phyloP scores from a whole-genome alignment of 2,888 invertebrate species.

The Morinoia aosen region DNA sequence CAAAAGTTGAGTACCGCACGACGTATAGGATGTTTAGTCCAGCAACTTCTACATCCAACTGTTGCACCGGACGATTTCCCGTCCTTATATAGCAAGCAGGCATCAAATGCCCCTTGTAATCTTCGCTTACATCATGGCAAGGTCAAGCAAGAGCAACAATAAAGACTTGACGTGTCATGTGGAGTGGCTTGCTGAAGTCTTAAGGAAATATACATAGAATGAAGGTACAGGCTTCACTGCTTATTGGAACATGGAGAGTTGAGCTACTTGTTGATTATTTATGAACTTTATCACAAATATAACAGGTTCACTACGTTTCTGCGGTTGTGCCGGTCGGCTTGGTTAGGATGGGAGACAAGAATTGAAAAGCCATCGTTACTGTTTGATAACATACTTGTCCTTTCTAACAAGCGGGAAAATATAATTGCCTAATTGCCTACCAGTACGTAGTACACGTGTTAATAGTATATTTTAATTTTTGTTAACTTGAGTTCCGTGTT shows the following conservation, averaged over 20 bases:
- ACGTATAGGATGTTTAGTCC: neutral
- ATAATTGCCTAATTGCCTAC: no score
- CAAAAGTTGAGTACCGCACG: neutral
- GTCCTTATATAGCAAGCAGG: neutral
- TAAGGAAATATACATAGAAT: neutral
- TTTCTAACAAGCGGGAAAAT: no score
- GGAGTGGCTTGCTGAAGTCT: neutral
- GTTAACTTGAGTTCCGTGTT: no score
- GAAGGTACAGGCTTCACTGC: neutral
- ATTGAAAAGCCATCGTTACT: no score
- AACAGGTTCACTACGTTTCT: no score
- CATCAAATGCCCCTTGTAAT: neutral
- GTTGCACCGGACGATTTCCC: neutral
- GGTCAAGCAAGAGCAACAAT: neutral
- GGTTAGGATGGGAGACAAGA: no score
- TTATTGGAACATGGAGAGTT: neutral
- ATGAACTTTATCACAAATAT: neutral
- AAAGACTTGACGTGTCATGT: neutral
- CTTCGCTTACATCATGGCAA: neutral
- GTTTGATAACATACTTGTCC: no score
- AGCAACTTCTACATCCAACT: neutral
- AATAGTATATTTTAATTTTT: no score
- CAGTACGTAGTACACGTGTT: no score
- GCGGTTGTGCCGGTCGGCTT: no score
- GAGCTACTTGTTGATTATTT: neutral